Evolutionary conservation across 2,113 vertebrate species (phyloP).

Genomic region (Atractosteus spatula): DNA sequence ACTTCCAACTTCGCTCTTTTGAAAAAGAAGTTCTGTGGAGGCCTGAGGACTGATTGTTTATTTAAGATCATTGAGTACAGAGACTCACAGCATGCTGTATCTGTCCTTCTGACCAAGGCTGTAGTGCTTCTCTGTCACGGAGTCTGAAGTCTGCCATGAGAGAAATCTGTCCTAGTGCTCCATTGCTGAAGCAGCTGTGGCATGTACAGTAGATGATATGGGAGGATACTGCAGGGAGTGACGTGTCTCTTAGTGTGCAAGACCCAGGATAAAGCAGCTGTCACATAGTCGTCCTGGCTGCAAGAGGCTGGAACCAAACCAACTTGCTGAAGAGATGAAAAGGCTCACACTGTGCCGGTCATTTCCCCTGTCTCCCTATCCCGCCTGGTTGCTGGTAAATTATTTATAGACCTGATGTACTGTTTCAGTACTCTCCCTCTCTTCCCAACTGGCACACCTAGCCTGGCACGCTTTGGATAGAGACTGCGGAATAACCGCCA

Average conservation of each 20-base stretch:
- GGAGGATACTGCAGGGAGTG: background rate
- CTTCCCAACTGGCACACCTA: background rate
- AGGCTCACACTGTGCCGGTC: background rate
- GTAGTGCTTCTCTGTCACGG: no score
- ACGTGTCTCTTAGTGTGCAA: background rate
- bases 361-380: background rate
- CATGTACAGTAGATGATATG: no score
- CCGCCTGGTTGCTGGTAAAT: background rate
- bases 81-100: no score
- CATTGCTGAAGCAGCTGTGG: no score
- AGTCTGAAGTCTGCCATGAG: no score
- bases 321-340: background rate
- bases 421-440: background rate
- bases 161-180: no score
- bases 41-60: no score
- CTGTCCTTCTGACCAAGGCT: no score
- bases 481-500: no score
- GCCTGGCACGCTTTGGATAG: slow-evolving; percentile 9
- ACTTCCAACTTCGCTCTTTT: no score
- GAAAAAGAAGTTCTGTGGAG: no score
- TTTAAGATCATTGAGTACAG: no score
- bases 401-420: slow-evolving; percentile 13
- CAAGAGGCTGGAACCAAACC: background rate
- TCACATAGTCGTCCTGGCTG: background rate
- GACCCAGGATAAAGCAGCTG: slow-evolving; percentile 8